Percentiles rank a stretch among this genome's conserved stretches.
These are phyloP conservation scores for Anastrepha obliqua DNA, from an alignment of 1,140 invertebrate genomes.

Conservation along the genomic window DNA sequence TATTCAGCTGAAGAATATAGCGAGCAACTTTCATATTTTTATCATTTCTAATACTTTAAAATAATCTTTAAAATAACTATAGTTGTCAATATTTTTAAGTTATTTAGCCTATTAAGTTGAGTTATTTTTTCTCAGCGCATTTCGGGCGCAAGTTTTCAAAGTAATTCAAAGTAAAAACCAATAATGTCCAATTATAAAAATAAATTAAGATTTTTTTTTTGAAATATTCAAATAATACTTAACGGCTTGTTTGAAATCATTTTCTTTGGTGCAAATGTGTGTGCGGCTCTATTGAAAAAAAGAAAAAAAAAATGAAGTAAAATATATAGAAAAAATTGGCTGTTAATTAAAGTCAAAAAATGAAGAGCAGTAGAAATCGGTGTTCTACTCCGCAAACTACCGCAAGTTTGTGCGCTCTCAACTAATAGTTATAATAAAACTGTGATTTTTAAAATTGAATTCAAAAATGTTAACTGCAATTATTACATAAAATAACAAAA, in stretches of 20 bases:
- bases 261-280: slow-evolving; percentile 21
- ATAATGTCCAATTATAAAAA: too few relatives aligned
- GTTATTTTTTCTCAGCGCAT: too few relatives aligned
- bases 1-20: not conserved
- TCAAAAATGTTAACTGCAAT: not conserved
- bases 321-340: not conserved
- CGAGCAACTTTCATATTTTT: too few relatives aligned
- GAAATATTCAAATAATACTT: not conserved
- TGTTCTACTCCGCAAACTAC: not conserved
- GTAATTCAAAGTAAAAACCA: too few relatives aligned
- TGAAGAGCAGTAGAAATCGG: not conserved
- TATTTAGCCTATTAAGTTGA: too few relatives aligned
- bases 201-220: too few relatives aligned
- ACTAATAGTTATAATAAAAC: not conserved
- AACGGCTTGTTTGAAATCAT: not conserved
- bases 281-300: not conserved
- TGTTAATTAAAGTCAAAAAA: slow-evolving; percentile 22
- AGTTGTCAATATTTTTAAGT: too few relatives aligned
- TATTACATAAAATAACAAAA: slow-evolving; percentile 21
- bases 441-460: slow-evolving; percentile 49
- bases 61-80: too few relatives aligned
- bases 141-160: too few relatives aligned
- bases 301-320: not conserved
- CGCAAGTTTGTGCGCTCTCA: not conserved
- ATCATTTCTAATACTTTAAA: too few relatives aligned